Conservation (phyloP, 1,140 invertebrate genomes). For the Diabrotica undecimpunctata region DNA sequence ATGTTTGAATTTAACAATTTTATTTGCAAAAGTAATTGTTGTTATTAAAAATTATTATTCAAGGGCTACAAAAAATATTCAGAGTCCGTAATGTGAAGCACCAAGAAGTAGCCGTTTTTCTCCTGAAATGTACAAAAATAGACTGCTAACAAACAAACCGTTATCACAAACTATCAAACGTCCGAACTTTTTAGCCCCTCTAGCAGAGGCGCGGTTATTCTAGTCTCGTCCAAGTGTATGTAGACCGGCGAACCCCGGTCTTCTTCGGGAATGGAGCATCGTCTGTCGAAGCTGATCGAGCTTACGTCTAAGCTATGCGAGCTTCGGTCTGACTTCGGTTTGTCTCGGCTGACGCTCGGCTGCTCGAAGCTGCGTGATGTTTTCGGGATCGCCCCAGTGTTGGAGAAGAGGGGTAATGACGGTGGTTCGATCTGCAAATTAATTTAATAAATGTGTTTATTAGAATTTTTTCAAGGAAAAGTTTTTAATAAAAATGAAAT, state of each 20-base stretch:
- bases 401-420: not conserved
- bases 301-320: slow-evolving; percentile 40
- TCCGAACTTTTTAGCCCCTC: slow-evolving; percentile 38
- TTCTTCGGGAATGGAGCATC: slow-evolving; percentile 33
- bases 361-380: slow-evolving; percentile 42
- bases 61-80: no score
- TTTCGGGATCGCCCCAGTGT: slow-evolving; percentile 25
- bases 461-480: no score
- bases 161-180: slow-evolving; percentile 21
- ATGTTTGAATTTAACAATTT: no score
- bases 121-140: not conserved
- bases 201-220: slow-evolving; percentile 36
- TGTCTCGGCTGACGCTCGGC: slow-evolving; percentile 21
- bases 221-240: slow-evolving; percentile 40
- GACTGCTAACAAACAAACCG: not conserved
- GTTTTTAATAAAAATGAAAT: no score
- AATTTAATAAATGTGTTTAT: no score
- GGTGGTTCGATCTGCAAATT: not conserved
- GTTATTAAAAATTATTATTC: no score
- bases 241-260: slow-evolving; percentile 31
- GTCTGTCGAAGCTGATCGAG: slow-evolving; percentile 31
- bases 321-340: slow-evolving; percentile 34
- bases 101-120: not conserved
- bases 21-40: no score
- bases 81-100: not conserved